These are phyloP conservation scores for Copidosoma floridanum DNA, from an alignment of 1,140 invertebrate genomes.

Conservation along the genomic window DNA sequence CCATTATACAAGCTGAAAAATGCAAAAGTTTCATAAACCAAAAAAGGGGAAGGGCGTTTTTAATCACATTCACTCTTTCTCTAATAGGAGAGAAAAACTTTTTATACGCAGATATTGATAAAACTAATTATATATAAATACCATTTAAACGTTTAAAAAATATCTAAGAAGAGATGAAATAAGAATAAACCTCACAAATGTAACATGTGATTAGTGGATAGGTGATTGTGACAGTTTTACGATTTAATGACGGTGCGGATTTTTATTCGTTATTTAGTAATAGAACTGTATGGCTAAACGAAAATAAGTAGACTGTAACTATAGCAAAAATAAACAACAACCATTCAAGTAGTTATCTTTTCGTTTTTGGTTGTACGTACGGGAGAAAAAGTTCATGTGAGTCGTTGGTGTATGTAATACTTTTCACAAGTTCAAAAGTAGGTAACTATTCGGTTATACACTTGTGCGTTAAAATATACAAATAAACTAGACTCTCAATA, in stretches of 20 bases:
- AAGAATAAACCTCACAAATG: conserved; percentile 11
- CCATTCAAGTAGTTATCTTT: conserved; percentile 3
- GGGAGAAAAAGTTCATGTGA: too few relatives aligned
- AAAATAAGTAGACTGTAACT: too few relatives aligned
- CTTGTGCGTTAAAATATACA: conserved; percentile 3
- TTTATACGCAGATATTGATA: conserved; percentile 25
- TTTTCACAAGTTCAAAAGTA: conserved; percentile 22
- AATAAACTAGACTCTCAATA: neutral
- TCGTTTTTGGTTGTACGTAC: conserved; percentile 15
- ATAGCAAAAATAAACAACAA: too few relatives aligned
- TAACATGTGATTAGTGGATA: conserved; percentile 33
- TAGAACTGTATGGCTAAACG: neutral
- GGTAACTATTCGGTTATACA: too few relatives aligned
- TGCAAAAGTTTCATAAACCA: conserved; percentile 16
- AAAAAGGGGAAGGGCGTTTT: conserved; percentile 22
- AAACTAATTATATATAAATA: conserved; percentile 20
- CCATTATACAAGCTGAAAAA: conserved; percentile 27
- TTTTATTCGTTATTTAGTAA: conserved; percentile 22
- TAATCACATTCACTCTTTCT: conserved; percentile 20
- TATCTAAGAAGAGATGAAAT: conserved; percentile 8
- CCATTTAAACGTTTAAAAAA: conserved; percentile 19
- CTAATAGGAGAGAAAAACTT: conserved; percentile 11
- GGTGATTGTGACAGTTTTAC: conserved; percentile 43
- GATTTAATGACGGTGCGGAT: conserved; percentile 21
- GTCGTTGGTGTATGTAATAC: conserved; percentile 18